Percentiles rank a stretch among this genome's conserved stretches.
phyloP scores from a whole-genome alignment of 2,113 vertebrate species.

The Crotalus viridis region DNA sequence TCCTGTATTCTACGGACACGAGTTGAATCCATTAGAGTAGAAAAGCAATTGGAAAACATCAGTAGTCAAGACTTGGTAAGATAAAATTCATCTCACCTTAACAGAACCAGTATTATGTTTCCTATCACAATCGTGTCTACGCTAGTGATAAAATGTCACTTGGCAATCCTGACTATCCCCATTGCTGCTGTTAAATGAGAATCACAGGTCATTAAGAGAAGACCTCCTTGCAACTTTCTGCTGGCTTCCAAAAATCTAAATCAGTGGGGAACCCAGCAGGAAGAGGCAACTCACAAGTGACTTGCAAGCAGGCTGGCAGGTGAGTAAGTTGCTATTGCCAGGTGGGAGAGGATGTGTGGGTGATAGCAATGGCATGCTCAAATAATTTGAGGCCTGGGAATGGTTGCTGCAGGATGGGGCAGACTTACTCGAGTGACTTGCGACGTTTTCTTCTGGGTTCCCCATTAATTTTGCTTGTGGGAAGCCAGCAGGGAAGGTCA shows the following conservation, averaged over 20 bases:
- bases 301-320: not conserved
- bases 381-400: not conserved
- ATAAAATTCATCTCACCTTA: slow-evolving; percentile 33
- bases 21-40: slow-evolving; percentile 87
- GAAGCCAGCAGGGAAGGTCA: not conserved
- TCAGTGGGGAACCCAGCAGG: not conserved
- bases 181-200: not conserved
- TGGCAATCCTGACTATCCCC: not conserved
- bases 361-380: not conserved
- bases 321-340: not conserved
- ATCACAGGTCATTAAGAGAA: not conserved
- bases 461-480: not conserved
- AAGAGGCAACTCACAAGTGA: not conserved
- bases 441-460: not conserved
- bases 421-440: not conserved
- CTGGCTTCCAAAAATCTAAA: not conserved
- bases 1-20: slow-evolving; percentile 92
- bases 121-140: not conserved
- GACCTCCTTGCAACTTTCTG: not conserved
- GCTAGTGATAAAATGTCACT: not conserved
- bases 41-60: slow-evolving; percentile 85
- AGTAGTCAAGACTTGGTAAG: slow-evolving; percentile 85
- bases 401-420: not conserved
- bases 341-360: not conserved
- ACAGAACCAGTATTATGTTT: not conserved